Base-by-base conservation (phyloP, 2,797 vertebrate genomes). In the Numenius phaeopus region DNA sequence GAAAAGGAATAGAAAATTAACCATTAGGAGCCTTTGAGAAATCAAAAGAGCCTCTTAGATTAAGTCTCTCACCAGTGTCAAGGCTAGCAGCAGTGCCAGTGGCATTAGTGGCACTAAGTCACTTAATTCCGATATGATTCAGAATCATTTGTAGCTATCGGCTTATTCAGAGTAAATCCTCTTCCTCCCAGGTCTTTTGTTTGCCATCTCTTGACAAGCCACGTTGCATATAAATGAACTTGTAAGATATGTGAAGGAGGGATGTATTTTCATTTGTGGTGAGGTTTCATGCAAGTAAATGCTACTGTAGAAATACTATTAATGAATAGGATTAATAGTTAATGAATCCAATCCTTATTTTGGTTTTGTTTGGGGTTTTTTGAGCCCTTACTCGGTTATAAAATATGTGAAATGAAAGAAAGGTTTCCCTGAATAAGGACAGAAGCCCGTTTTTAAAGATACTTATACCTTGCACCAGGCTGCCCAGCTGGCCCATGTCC, bases 111-210 rank as follows among this genome's bases (percentile, higher is more conserved):
- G 82, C 47, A 87, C 65, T 94, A 97, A 96, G 76, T 87, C 88
- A 89, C 72, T 97, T 97, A 97, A 95, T 95, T 96, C 90, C 26
- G 29, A 47, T 94, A 95, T 93, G 85, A 94, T 93, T 93, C 87
- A 88, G 73, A 95, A 95, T 94, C 29, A 96, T 93, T 97, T 90
- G 67, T 83, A 95, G 81, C 80, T 90, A 46, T 87, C 39, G 19
- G 88, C 88, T 95, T 94, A 95, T 73, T 93, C 67, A 72, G 58
- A 90, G 34, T 57, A 92, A 97, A 95, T 94, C 96, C 83, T 93
- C 77, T 91, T 95, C 73, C 79, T 92, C 40, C 50, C 44, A 55
- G 46, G 37, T 83, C 90, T 89, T 94, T 96, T 96, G 87, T 95
- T 95, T 94, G 82, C 66, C 12, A 7, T 47, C 67, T 84, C 67